A percentile compares a stretch with the other conserved stretches of the same genome.
These are phyloP conservation scores for Coregonus clupeaformis DNA, from an alignment of 2,113 vertebrate species.

Conservation along the genomic window DNA sequence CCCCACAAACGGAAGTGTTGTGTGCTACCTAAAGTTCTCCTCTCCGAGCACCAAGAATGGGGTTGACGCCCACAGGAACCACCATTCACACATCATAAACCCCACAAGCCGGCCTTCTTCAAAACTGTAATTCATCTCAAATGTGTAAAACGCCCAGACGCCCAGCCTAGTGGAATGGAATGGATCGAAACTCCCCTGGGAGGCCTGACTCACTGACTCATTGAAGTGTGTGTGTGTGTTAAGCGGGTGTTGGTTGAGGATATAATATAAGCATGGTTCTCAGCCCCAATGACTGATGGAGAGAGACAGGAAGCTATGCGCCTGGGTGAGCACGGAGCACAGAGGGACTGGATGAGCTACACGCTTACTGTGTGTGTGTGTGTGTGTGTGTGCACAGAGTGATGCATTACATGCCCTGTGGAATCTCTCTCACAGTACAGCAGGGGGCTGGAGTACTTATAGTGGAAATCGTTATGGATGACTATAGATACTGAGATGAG, in stretches of 20 bases:
- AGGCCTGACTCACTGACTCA: not conserved
- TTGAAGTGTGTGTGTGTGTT: not conserved
- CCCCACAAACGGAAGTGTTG: too few relatives aligned
- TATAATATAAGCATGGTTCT: conserved; percentile 26
- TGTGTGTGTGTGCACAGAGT: too few relatives aligned
- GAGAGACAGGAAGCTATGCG: conserved; percentile 37
- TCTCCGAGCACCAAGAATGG: too few relatives aligned
- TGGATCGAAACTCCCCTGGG: too few relatives aligned
- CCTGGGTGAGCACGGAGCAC: conserved; percentile 28
- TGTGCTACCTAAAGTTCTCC: too few relatives aligned
- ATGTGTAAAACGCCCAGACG: not conserved
- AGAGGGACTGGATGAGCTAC: conserved; percentile 32
- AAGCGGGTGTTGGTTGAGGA: conserved; percentile 3
- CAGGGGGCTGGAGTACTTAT: not conserved
- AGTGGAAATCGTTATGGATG: not conserved
- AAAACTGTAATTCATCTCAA: not conserved
- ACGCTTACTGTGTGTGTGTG: too few relatives aligned
- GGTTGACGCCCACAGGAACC: too few relatives aligned
- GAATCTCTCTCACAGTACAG: conserved; percentile 21
- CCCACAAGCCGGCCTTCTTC: not conserved
- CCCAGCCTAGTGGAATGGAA: not conserved
- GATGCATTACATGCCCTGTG: conserved; percentile 9
- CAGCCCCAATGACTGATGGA: conserved; percentile 41
- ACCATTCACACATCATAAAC: too few relatives aligned
- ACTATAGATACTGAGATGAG: not conserved